These are phyloP conservation scores for Pecten maximus DNA, from an alignment of 2,888 invertebrate species.

Conservation along the genomic window DNA sequence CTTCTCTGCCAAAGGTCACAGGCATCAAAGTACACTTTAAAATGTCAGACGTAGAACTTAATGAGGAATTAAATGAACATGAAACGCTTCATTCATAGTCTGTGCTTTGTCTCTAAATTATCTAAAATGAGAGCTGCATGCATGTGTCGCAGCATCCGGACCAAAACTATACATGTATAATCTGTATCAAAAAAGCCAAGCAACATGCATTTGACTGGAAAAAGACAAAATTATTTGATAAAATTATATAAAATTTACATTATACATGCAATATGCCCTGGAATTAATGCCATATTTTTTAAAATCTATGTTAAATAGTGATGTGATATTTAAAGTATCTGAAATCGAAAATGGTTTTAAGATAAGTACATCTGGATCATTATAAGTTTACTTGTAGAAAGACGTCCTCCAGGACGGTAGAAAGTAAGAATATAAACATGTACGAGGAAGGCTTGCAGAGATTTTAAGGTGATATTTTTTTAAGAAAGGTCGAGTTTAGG, in stretches of 20 bases:
- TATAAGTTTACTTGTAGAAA: too few relatives aligned
- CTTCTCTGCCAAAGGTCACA: not conserved
- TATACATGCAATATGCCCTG: not conserved
- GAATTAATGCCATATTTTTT: too few relatives aligned
- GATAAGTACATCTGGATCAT: too few relatives aligned
- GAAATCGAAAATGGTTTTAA: too few relatives aligned
- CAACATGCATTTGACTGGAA: not conserved
- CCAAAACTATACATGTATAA: not conserved
- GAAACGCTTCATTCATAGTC: not conserved
- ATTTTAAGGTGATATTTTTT: not conserved
- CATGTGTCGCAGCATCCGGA: not conserved
- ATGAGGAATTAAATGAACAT: not conserved
- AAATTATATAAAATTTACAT: not conserved
- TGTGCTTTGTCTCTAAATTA: not conserved
- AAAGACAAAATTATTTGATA: not conserved
- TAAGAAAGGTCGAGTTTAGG: not conserved
- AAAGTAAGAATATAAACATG: not conserved
- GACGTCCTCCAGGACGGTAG: too few relatives aligned
- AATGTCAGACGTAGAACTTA: conserved; percentile 15
- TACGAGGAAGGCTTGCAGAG: not conserved
- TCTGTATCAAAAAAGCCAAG: not conserved
- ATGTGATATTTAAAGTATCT: too few relatives aligned
- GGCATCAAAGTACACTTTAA: not conserved
- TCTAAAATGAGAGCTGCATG: not conserved
- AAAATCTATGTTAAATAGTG: too few relatives aligned